A percentile compares a stretch with the other conserved stretches of the same genome.
These are phyloP conservation scores for Psittacus erithacus DNA, from an alignment of 2,113 vertebrate species.

Conservation along the genomic window DNA sequence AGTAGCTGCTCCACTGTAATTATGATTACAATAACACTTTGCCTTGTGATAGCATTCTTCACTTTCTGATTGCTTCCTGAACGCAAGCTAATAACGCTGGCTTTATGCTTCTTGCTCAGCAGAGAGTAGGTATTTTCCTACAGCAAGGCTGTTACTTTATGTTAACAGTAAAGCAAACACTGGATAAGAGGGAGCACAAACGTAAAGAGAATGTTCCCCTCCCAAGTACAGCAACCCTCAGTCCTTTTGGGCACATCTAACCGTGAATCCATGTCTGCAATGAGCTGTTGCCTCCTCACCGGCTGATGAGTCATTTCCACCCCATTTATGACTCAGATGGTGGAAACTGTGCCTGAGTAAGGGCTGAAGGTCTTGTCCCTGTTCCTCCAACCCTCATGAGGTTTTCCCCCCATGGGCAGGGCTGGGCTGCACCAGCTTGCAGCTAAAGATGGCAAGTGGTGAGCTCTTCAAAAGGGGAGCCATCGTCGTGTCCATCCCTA, in stretches of 20 bases:
- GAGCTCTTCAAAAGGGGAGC: not conserved
- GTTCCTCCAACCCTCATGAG: not conserved
- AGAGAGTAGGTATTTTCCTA: not conserved
- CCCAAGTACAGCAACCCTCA: accelerated
- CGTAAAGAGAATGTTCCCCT: not conserved
- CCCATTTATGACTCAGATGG: not conserved
- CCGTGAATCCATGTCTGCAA: not conserved
- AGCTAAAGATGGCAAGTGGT: accelerated
- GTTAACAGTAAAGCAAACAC: not conserved
- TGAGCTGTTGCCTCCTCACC: not conserved
- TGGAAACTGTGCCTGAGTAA: not conserved
- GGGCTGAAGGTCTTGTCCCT: not conserved
- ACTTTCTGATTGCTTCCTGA: not conserved
- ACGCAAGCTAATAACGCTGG: not conserved
- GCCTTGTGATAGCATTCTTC: not conserved
- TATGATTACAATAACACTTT: not conserved
- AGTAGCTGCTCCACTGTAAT: not conserved
- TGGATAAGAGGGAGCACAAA: accelerated
- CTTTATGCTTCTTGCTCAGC: not conserved
- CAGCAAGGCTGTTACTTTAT: not conserved
- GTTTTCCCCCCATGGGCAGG: not conserved
- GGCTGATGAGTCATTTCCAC: not conserved
- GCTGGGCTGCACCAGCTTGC: accelerated
- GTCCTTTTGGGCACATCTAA: accelerated
- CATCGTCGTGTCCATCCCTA: accelerated